These are phyloP conservation scores for Dynastes maya DNA, from an alignment of 2,888 invertebrate genomes.

Conservation along the genomic window DNA sequence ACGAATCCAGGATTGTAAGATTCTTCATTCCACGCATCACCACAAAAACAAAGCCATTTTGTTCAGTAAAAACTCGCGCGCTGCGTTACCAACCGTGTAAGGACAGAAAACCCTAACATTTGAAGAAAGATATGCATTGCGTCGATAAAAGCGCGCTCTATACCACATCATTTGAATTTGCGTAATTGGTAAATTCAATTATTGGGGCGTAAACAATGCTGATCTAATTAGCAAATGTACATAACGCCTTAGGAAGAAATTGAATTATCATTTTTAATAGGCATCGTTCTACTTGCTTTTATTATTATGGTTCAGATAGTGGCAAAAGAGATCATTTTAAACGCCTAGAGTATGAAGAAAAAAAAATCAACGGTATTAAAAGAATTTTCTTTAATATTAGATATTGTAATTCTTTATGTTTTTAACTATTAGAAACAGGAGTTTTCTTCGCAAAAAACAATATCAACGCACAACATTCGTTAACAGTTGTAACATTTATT, in stretches of 20 bases:
- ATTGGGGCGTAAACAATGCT: neutral
- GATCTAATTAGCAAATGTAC: conserved; percentile 6
- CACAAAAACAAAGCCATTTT: conserved; percentile 47
- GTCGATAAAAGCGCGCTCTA: neutral
- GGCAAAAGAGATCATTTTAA: too few relatives aligned
- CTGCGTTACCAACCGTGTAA: conserved; percentile 43
- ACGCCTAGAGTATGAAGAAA: too few relatives aligned
- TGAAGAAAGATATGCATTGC: conserved; percentile 10
- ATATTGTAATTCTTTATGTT: too few relatives aligned
- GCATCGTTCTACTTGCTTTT: too few relatives aligned
- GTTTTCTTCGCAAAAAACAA: too few relatives aligned
- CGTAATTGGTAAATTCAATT: conserved; percentile 18
- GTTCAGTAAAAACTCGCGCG: conserved; percentile 51
- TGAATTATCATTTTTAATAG: too few relatives aligned
- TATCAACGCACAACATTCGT: too few relatives aligned
- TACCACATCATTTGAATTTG: conserved; percentile 10
- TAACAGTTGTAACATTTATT: too few relatives aligned
- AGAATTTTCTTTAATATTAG: too few relatives aligned
- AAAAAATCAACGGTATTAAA: too few relatives aligned
- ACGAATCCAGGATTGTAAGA: neutral
- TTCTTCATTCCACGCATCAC: conserved; percentile 21
- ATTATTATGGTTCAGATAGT: too few relatives aligned
- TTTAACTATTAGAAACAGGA: too few relatives aligned
- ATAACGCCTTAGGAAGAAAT: neutral
- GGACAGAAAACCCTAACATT: conserved; percentile 28